phyloP scores from a whole-genome alignment of 2,113 vertebrate genomes.

The Irena cyanogastra region DNA sequence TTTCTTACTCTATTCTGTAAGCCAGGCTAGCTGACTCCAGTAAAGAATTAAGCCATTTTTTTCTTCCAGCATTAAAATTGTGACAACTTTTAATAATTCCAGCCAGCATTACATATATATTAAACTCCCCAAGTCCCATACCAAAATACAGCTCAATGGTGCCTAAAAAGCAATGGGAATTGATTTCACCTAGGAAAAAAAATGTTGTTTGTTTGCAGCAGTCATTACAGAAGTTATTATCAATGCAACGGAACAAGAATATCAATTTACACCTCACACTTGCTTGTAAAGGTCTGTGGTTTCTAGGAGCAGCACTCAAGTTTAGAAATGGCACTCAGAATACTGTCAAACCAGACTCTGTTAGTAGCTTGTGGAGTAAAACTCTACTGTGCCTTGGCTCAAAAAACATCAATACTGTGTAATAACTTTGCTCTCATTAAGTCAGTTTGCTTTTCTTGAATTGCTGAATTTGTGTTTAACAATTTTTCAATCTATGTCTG shows the following conservation, averaged over 20 bases:
- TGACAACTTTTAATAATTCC: background rate
- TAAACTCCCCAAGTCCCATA: background rate
- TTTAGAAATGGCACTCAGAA: background rate
- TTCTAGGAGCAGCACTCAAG: background rate
- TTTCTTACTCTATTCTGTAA: background rate
- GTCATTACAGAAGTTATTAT: background rate
- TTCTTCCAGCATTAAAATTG: background rate
- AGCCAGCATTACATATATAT: rapidly evolving
- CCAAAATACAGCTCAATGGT: background rate
- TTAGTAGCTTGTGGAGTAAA: background rate
- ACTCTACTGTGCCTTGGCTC: background rate
- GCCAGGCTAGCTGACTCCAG: background rate
- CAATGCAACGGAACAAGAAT: background rate
- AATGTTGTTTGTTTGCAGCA: background rate
- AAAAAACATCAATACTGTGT: rapidly evolving
- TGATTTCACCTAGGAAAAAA: background rate
- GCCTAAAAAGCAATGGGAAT: background rate
- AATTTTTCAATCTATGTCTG: rapidly evolving
- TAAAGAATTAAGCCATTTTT: background rate
- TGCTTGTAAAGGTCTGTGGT: background rate
- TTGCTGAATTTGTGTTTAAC: background rate
- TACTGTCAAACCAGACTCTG: rapidly evolving
- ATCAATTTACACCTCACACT: background rate
- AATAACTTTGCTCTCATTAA: background rate
- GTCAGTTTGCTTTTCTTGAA: background rate